A percentile compares a stretch with the other conserved stretches of the same genome.
phyloP scores from a whole-genome alignment of 2,797 vertebrate species.

The Protonibea diacanthus region DNA sequence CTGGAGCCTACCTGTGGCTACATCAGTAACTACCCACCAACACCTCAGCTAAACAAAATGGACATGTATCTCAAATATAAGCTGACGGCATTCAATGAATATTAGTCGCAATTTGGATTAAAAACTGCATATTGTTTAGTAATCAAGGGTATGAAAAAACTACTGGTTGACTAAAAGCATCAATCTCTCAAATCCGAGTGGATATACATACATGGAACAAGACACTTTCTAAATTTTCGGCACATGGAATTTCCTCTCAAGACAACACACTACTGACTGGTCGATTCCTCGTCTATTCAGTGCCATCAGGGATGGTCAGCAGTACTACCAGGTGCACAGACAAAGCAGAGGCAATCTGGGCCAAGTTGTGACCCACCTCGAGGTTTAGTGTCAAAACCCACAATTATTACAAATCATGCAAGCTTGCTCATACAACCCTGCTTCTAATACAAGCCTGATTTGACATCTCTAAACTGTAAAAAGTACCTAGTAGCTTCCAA shows the following conservation, averaged over 20 bases:
- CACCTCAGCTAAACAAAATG: slow-evolving; percentile 10
- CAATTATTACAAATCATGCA: slow-evolving; percentile 27
- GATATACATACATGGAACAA: slow-evolving; percentile 21
- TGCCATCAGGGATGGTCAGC: slow-evolving; percentile 12
- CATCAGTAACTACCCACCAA: slow-evolving; percentile 13
- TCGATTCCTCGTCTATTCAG: not conserved
- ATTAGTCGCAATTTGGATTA: slow-evolving; percentile 44
- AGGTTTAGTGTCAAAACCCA: slow-evolving; percentile 45
- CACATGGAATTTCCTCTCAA: slow-evolving; percentile 25
- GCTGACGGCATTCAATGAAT: slow-evolving; percentile 9
- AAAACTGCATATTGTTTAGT: slow-evolving; percentile 51
- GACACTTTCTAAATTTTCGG: not conserved
- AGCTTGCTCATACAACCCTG: not conserved
- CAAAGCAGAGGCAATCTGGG: slow-evolving; percentile 8
- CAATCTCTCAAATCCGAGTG: slow-evolving; percentile 39
- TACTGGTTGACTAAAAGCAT: slow-evolving; percentile 60
- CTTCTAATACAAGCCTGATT: slow-evolving; percentile 17
- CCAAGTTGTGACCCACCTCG: not conserved
- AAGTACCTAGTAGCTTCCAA: slow-evolving; percentile 38
- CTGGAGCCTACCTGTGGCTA: not conserved
- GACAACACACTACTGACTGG: slow-evolving; percentile 2
- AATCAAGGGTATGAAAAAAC: slow-evolving; percentile 20
- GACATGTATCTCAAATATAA: slow-evolving; percentile 19
- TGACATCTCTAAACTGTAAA: slow-evolving; percentile 50
- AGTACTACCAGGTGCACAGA: not conserved